These are phyloP conservation scores for Neoseiulus cucumeris DNA, from an alignment of 1,140 invertebrate genomes.

Conservation along the genomic window DNA sequence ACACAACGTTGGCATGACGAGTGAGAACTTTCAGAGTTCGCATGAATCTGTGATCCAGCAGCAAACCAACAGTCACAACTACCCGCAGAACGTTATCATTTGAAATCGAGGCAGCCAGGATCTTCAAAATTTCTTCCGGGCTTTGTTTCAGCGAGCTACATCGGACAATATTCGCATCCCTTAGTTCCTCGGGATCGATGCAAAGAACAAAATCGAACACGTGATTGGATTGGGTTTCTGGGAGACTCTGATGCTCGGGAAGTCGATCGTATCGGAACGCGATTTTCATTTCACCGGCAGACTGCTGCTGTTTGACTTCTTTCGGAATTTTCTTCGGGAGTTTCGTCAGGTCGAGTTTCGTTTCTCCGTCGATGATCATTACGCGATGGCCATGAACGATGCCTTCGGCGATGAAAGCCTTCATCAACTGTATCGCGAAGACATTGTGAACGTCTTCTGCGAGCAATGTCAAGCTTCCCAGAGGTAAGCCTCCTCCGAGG, in stretches of 20 bases:
- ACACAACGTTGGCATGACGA: background rate
- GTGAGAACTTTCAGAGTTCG: background rate
- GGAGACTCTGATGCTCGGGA: background rate
- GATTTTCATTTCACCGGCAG: background rate
- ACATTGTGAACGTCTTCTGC: slow-evolving; percentile 2
- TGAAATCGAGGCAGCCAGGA: background rate
- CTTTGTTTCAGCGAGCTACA: background rate
- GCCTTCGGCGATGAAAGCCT: background rate
- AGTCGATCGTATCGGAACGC: background rate
- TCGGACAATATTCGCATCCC: background rate
- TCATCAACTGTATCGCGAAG: background rate
- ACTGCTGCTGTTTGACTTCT: background rate
- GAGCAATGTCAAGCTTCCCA: background rate
- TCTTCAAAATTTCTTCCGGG: background rate
- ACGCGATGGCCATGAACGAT: background rate
- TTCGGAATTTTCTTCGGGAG: background rate
- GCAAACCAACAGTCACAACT: background rate
- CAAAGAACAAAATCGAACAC: background rate
- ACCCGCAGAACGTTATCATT: background rate
- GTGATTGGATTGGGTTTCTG: background rate
- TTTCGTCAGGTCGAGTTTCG: background rate
- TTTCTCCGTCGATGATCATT: background rate
- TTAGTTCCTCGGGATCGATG: background rate
- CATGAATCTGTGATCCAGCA: background rate
- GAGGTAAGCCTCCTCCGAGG: background rate